Base-by-base conservation (phyloP, 2,888 invertebrate species). In the Diarsia mendica region DNA sequence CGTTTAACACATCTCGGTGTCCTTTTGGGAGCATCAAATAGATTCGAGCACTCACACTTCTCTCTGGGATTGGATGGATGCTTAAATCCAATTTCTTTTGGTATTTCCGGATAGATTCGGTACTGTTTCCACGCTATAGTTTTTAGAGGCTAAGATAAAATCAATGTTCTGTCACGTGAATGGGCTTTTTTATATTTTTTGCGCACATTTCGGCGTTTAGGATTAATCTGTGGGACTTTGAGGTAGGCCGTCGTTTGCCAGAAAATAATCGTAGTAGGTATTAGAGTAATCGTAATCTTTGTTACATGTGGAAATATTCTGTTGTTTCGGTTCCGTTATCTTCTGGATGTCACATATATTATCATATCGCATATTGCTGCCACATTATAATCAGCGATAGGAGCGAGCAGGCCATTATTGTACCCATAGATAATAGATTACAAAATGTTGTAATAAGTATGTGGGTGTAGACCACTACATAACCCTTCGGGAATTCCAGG, bases 1-100 rank as follows among this genome's bases (percentile, higher is more conserved):
- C 65, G 51, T 88, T 86, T 72, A 71, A 75, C 72, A 77, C 72
- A 72, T 79, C 65, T 77, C 72, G 64, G 23, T 75, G 76, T 77
- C 76, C 66, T 82, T 74, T 83, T 73, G 65, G 72, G 75, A 79
- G 60, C 64, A 60, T 66, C 66, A 55, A 77, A 77, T 75, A 66
- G 72, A 82, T 77, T 75, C 61, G 72, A 72, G 69, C 75, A 80
- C 77, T 86, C 79, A 77, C 75, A 80, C 61, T 75, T 78, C 65
- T 75, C 75, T 75, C 69, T 28, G 74, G 77, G 82, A 89, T 85
- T 84, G 88, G 79, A 83, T 80, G 83, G 82, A 86, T 83, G 80
- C 82, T 90, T 85, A 86, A 89, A 88, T 89, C 81, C 82, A 89
- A 90, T 90, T 90, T 88, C 79, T 83, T 86, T 80, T 58, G 69